Base-by-base conservation (phyloP, 2,113 vertebrate genomes). In the Malurus cyaneus region DNA sequence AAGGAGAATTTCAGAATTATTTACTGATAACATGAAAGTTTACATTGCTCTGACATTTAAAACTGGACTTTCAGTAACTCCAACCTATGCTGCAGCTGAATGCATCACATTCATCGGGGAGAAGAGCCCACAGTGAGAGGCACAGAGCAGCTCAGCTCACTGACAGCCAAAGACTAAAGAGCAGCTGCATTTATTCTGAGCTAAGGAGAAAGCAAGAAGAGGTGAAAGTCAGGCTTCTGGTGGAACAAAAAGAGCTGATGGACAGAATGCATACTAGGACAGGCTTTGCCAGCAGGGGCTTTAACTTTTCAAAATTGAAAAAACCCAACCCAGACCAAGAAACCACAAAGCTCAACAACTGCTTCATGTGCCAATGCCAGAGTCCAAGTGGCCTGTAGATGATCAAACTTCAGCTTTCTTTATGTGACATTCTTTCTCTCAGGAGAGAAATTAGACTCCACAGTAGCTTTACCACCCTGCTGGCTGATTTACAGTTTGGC, bases 401-500 rank as follows among this genome's bases (percentile, higher is more conserved):
- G 71, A 87, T 89, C 70, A 92, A 89, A 94, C 62, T 87, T 6
- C 21, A 60, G 57, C 25, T 89, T 94, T 91, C 70, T 88, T 77
- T 54, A 50, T 11, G 34, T 73, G 89, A 93, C 80, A 61, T 39
- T 73, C 62, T 41, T 87, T 91, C 59, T 95, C 76, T 52, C 41
- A 32, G 26, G 56, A 96, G 56, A 84, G 44, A 90, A 95, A 84
- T 78, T 44, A 92, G 32, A 39, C 53, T 54, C 47, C 64, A 31
- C 80, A 67, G 65, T 24, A 92, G 66, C 66, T 89, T 41, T 60
- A 74, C 28, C 21, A 86, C 88, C 69, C 54, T 72, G 31, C 66
- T 94, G 89, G 46, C 71, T 91, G 87, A 94, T 91, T 92, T 94
- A 87, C 57, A 89, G 73, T 49, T 84, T 85, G 77, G 39, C 39